A percentile compares a stretch with the other conserved stretches of the same genome.
These are phyloP conservation scores for Podilymbus podiceps DNA, from an alignment of 2,113 vertebrate species.

Conservation along the genomic window DNA sequence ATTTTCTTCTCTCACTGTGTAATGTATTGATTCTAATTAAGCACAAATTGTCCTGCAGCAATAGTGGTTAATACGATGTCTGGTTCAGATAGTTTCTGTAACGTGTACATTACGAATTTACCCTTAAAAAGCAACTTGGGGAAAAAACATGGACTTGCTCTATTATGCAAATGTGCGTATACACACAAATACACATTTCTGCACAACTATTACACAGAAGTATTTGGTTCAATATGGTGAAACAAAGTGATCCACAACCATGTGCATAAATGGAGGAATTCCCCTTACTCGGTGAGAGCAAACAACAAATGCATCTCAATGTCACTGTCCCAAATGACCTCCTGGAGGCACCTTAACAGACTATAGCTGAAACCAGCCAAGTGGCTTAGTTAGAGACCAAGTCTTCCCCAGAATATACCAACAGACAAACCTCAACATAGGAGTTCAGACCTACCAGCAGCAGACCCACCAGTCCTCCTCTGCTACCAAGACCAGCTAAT, in stretches of 20 bases:
- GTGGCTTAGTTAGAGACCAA: background rate
- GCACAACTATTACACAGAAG: background rate
- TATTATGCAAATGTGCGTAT: background rate
- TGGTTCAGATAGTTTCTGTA: background rate
- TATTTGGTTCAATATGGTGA: background rate
- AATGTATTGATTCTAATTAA: conserved; percentile 64
- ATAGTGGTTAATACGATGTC: background rate
- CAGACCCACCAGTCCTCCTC: background rate
- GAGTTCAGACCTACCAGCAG: background rate
- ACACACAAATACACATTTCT: background rate
- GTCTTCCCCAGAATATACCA: background rate
- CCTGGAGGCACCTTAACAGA: background rate
- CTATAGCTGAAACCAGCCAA: background rate
- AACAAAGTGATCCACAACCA: background rate
- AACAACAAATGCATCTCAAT: background rate
- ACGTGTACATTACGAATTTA: background rate
- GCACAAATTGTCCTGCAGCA: conserved; percentile 33
- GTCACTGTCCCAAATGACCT: background rate
- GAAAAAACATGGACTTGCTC: background rate
- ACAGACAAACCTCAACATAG: background rate
- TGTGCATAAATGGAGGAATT: background rate
- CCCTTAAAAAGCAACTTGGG: background rate
- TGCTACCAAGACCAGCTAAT: background rate
- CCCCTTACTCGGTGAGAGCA: background rate
- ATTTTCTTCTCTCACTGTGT: background rate